Percentiles rank a stretch among this genome's conserved stretches.
Evolutionary conservation across 2,888 invertebrate genomes (phyloP).

Genomic region (Syrista parreyssii): DNA sequence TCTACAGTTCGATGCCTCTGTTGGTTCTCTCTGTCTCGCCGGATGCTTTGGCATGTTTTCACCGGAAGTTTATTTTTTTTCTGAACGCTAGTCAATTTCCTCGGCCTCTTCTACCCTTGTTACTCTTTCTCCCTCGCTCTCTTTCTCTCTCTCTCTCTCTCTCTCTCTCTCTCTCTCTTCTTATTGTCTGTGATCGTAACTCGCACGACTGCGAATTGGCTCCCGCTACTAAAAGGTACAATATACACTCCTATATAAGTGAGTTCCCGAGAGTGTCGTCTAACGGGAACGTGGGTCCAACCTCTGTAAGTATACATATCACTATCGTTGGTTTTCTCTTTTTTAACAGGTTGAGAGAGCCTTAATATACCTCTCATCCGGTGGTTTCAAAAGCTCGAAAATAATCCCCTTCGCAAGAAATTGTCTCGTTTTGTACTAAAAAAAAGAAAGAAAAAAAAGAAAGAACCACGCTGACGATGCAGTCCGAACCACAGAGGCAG

Average conservation of each 20-base stretch:
- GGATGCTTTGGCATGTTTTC: not conserved
- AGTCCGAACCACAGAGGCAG: slow-evolving; percentile 32
- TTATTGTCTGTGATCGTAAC: slow-evolving; percentile 3
- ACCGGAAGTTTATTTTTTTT: not conserved
- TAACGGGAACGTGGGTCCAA: not conserved
- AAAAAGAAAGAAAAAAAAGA: slow-evolving; percentile 10
- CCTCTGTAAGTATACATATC: slow-evolving; percentile 3
- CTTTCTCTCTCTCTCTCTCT: slow-evolving; percentile 10
- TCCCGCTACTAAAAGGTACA: not conserved
- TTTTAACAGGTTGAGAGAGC: slow-evolving; percentile 32
- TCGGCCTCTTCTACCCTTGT: not conserved
- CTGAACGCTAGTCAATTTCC: not conserved
- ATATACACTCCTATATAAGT: not conserved
- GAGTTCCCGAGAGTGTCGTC: not conserved
- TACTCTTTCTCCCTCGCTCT: slow-evolving; percentile 11
- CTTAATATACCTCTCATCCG: slow-evolving; percentile 17
- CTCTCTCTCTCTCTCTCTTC: slow-evolving; percentile 12
- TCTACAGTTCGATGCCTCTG: not conserved
- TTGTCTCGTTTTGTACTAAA: slow-evolving; percentile 7
- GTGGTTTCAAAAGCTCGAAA: not conserved
- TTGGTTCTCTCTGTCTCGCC: not conserved
- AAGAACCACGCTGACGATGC: slow-evolving; percentile 28
- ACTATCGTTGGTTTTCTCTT: slow-evolving; percentile 20
- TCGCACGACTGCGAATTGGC: not conserved
- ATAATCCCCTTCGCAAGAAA: slow-evolving; percentile 6